These are phyloP conservation scores for Chaenogobius annularis DNA, from an alignment of 2,113 vertebrate genomes.

Conservation along the genomic window DNA sequence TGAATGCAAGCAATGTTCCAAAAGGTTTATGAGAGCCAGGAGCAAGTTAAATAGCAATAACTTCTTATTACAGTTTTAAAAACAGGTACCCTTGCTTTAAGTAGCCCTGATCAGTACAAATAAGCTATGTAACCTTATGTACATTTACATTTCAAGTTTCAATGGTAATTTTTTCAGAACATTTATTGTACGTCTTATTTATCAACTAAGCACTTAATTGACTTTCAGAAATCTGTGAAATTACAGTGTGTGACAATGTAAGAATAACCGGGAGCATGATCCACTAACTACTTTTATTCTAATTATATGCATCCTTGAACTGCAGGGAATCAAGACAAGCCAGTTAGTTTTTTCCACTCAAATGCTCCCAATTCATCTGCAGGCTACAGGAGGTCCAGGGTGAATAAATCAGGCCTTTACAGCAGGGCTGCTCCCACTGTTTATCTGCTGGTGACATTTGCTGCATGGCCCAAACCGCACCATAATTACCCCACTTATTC, in stretches of 20 bases:
- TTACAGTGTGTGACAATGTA: slow-evolving; percentile 69
- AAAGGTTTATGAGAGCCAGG: no score
- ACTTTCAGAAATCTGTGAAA: slow-evolving; percentile 29
- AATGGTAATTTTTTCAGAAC: background rate
- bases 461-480: slow-evolving; percentile 86
- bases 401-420: slow-evolving; percentile 94
- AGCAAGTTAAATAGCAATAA: no score
- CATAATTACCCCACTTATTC: slow-evolving; percentile 98
- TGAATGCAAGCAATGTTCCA: no score
- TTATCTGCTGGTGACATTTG: slow-evolving; percentile 99
- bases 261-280: slow-evolving; percentile 81
- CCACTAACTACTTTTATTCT: slow-evolving; percentile 81
- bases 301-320: slow-evolving; percentile 96
- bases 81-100: no score
- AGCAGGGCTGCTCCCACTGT: slow-evolving; percentile 90
- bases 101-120: no score
- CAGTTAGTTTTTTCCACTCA: slow-evolving; percentile 79
- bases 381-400: slow-evolving; percentile 89
- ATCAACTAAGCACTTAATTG: slow-evolving; percentile 29
- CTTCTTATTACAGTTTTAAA: no score
- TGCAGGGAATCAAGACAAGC: slow-evolving; percentile 81
- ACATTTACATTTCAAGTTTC: no score
- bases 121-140: no score
- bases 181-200: background rate
- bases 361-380: slow-evolving; percentile 77